These are phyloP conservation scores for Nomada ruficornis DNA, from an alignment of 2,888 invertebrate species.

Conservation along the genomic window DNA sequence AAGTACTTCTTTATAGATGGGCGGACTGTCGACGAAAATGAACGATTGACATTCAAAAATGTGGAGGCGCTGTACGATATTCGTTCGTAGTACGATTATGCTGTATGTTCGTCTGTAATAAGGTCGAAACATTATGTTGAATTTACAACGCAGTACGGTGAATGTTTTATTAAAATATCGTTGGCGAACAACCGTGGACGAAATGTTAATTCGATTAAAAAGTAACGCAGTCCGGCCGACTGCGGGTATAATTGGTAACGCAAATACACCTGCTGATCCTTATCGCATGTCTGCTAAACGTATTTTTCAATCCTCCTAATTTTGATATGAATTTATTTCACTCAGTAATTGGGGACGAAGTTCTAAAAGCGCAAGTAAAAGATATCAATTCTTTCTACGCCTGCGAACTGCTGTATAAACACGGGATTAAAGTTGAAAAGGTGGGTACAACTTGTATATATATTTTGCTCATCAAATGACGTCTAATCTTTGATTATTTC, in stretches of 20 bases:
- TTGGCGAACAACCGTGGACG: background rate
- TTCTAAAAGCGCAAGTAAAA: conserved; percentile 89
- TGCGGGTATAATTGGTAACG: conserved; percentile 79
- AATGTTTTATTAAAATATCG: background rate
- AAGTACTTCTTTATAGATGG: too few species aligned
- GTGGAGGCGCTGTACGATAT: conserved; percentile 19
- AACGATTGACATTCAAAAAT: too few species aligned
- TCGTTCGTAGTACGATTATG: too few species aligned
- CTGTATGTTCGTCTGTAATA: background rate
- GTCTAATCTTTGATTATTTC: background rate
- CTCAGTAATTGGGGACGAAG: conserved; percentile 90
- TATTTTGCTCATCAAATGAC: background rate
- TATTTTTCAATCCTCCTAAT: background rate
- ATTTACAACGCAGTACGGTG: background rate
- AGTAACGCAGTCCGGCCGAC: conserved; percentile 23
- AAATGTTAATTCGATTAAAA: conserved; percentile 5
- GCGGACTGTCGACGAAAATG: too few species aligned
- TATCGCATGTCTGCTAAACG: background rate
- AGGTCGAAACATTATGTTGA: conserved; percentile 39
- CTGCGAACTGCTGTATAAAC: conserved; percentile 86
- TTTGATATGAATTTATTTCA: background rate
- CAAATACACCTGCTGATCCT: background rate
- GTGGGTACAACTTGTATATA: conserved; percentile 76
- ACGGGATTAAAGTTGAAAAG: conserved; percentile 88
- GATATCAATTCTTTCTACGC: conserved; percentile 90